These are phyloP conservation scores for Garrulus glandarius DNA, from an alignment of 2,797 vertebrate species.

Conservation along the genomic window DNA sequence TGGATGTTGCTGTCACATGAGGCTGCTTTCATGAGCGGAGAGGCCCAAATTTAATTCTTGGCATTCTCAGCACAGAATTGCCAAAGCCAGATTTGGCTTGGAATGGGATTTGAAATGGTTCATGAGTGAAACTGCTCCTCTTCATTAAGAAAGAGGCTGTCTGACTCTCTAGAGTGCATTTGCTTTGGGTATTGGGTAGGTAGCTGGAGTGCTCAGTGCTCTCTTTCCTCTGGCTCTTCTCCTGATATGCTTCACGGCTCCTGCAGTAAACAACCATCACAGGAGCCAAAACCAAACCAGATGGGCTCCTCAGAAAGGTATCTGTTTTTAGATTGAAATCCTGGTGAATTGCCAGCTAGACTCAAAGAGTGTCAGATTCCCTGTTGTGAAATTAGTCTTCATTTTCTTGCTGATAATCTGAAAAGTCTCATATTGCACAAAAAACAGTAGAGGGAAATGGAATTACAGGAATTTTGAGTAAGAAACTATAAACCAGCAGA, in stretches of 20 bases:
- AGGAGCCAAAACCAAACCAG: neutral
- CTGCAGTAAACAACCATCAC: neutral
- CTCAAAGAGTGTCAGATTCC: neutral
- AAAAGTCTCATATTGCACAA: neutral
- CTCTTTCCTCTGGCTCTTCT: neutral
- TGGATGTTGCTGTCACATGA: fast-evolving
- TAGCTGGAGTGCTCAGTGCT: neutral
- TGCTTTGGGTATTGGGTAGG: neutral
- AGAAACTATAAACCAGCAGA: neutral
- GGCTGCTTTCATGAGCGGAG: neutral
- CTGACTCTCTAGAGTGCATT: neutral
- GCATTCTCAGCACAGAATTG: neutral
- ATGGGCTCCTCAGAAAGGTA: neutral
- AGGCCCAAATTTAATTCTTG: neutral
- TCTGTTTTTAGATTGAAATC: neutral
- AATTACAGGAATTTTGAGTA: neutral
- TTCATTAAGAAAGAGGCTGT: neutral
- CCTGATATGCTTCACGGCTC: neutral
- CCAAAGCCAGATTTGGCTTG: neutral
- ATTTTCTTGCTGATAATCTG: neutral
- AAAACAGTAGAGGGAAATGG: neutral
- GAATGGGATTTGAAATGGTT: neutral
- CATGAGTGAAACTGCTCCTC: neutral
- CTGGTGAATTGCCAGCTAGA: neutral
- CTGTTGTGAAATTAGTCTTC: neutral